Conservation (phyloP, 1,140 invertebrate genomes). For the Drosophila teissieri region DNA sequence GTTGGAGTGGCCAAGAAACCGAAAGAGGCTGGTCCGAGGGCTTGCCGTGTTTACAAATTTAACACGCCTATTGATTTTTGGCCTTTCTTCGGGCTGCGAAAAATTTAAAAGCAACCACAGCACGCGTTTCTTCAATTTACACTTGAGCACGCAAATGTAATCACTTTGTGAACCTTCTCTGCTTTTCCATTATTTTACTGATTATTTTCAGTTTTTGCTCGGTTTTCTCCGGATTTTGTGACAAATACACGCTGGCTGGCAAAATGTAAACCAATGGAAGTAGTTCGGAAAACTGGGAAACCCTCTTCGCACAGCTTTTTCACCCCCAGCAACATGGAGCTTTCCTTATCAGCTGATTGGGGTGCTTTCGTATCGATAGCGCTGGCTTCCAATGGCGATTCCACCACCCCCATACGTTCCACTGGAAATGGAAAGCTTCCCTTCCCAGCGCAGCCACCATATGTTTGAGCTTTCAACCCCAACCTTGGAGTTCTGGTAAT, state of each 20-base stretch:
- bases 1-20: neutral
- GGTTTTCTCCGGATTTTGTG: neutral
- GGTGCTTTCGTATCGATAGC: conserved; percentile 22
- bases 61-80: conserved; percentile 76
- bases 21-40: conserved; percentile 43
- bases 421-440: conserved; percentile 24
- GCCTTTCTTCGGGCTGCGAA: conserved; percentile 23
- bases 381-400: neutral
- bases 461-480: conserved; percentile 73
- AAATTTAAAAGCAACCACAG: conserved; percentile 3
- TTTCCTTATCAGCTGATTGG: conserved; percentile 54
- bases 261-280: conserved; percentile 77
- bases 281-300: conserved; percentile 41
- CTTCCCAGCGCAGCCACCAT: conserved; percentile 45
- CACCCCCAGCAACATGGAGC: conserved; percentile 40
- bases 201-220: conserved; percentile 3
- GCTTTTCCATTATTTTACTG: conserved; percentile 1
- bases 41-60: conserved; percentile 78
- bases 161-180: neutral
- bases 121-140: conserved; percentile 3
- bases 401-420: neutral
- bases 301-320: conserved; percentile 30
- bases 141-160: conserved; percentile 13
- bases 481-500: conserved; percentile 69
- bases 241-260: conserved; percentile 2